These are phyloP conservation scores for Aphaenogaster ashmeadi DNA, from an alignment of 1,140 invertebrate genomes.

Conservation along the genomic window DNA sequence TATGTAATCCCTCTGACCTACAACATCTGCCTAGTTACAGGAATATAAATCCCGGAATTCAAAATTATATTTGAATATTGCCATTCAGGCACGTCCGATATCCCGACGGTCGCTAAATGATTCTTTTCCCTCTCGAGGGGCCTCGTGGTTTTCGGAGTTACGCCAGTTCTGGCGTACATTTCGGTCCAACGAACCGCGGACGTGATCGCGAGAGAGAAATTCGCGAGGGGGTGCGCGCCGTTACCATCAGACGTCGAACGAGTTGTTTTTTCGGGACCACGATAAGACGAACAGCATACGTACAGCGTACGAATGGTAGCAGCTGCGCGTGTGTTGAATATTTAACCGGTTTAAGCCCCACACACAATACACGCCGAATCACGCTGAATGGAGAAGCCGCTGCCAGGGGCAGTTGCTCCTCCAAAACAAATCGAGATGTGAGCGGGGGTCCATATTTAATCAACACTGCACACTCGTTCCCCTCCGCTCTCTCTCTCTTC, in stretches of 20 bases:
- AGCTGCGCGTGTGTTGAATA: slow-evolving; percentile 82
- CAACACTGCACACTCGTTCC: slow-evolving; percentile 47
- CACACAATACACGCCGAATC: slow-evolving; percentile 69
- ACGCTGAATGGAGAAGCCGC: slow-evolving; percentile 51
- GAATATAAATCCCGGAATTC: slow-evolving; percentile 22
- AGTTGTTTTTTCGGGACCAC: slow-evolving; percentile 59
- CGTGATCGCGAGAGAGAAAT: slow-evolving; percentile 60
- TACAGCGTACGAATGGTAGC: slow-evolving; percentile 73
- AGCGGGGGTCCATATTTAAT: slow-evolving; percentile 82
- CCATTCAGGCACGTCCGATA: slow-evolving; percentile 20
- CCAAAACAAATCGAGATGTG: slow-evolving; percentile 62
- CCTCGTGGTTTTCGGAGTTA: slow-evolving; percentile 1
- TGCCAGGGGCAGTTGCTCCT: slow-evolving; percentile 44
- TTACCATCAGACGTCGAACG: slow-evolving; percentile 39
- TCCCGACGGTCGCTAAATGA: slow-evolving; percentile 34
- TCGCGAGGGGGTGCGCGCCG: neutral
- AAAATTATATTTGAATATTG: slow-evolving; percentile 25
- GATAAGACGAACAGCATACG: slow-evolving; percentile 81
- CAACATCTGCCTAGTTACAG: neutral
- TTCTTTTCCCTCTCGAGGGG: slow-evolving; percentile 3
- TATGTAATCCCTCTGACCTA: neutral
- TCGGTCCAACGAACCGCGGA: slow-evolving; percentile 30
- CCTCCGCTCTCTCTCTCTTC: neutral
- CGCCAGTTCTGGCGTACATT: slow-evolving; percentile 67
- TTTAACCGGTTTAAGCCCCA: slow-evolving; percentile 77